Evolutionary conservation across 2,888 invertebrate species (phyloP), one percentile per base, ranked within the genome.

Genomic region (Brachyopa scutellaris): DNA sequence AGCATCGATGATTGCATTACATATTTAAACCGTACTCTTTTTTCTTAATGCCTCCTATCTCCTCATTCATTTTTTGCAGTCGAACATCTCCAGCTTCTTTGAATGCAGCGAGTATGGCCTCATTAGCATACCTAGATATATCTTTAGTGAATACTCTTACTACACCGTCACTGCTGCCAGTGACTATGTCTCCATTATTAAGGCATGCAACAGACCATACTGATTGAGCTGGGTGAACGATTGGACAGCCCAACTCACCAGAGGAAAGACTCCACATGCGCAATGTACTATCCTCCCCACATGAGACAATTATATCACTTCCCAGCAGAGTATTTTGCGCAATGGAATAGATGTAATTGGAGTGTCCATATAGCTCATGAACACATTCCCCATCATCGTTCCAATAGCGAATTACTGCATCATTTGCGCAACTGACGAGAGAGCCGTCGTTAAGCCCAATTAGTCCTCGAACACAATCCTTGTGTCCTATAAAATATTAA

Each of bases 341-440:
- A 84, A 95, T 91, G 0, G 87, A 93, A 89, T 98, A 98, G 85
- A 98, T 95, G 89, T 96, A 98, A 91, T 96, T 97, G 38, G 94
- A 93, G 89, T 98, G 98, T 0, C 97, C 97, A 88, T 93, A 94
- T 86, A 94, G 94, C 69, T 94, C 94, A 62, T 93, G 93, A 4
- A 96, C 88, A 87, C 96, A 96, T 85, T 95, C 94, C 19, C 97
- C 97, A 53, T 93, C 92, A 70, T 93, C 93, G 2, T 94, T 93
- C 99, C 99, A 99, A 61, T 94, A 92, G 85, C 95, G 93, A 45
- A 99, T 93, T 0, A 95, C 93, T 0, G 97, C 96, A 92, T 99
- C 99, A 90, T 99, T 99, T 21, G 97, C 94, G 88, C 96, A 97
- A 49, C 98, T 97, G 0, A 98, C 90, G 89, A 99, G 96, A 42